A percentile compares a stretch with the other conserved stretches of the same genome.
Conservation (phyloP, 2,113 vertebrate genomes). For the Trematocara stigmaticum region DNA sequence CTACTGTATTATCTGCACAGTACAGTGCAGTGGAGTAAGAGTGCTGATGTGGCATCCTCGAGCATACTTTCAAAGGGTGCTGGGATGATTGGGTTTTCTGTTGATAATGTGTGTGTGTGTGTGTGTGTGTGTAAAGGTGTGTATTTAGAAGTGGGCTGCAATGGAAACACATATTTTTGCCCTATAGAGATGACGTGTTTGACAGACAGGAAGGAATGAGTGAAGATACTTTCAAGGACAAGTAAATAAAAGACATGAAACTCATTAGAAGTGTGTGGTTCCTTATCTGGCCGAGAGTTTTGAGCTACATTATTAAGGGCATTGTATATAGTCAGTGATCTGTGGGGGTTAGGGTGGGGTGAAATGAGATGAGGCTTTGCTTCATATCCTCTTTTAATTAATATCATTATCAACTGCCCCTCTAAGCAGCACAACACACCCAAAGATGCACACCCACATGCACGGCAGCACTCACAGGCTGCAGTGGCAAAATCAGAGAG, state of each 20-base stretch:
- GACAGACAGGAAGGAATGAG: neutral
- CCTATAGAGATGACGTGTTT: neutral
- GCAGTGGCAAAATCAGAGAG: constrained; percentile 19
- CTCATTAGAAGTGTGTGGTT: neutral
- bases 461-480: neutral
- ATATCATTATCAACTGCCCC: constrained; percentile 45
- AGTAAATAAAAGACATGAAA: neutral
- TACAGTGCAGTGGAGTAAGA: constrained; percentile 14
- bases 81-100: constrained; percentile 12
- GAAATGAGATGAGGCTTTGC: constrained; percentile 46
- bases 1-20: constrained; percentile 30
- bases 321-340: constrained; percentile 48
- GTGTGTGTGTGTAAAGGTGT: neutral
- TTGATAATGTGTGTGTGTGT: neutral
- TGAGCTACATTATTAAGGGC: constrained; percentile 13
- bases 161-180: neutral
- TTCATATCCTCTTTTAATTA: constrained; percentile 64
- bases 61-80: constrained; percentile 8
- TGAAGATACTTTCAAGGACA: constrained; percentile 1
- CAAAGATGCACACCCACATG: neutral
- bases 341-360: constrained; percentile 9
- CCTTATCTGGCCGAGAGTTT: neutral
- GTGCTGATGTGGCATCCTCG: constrained; percentile 21
- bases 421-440: constrained; percentile 9
- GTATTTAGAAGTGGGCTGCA: neutral